Evolutionary conservation across 2,888 invertebrate genomes (phyloP), one percentile per base, ranked within the genome.

Genomic region (Gastrophysa polygoni): DNA sequence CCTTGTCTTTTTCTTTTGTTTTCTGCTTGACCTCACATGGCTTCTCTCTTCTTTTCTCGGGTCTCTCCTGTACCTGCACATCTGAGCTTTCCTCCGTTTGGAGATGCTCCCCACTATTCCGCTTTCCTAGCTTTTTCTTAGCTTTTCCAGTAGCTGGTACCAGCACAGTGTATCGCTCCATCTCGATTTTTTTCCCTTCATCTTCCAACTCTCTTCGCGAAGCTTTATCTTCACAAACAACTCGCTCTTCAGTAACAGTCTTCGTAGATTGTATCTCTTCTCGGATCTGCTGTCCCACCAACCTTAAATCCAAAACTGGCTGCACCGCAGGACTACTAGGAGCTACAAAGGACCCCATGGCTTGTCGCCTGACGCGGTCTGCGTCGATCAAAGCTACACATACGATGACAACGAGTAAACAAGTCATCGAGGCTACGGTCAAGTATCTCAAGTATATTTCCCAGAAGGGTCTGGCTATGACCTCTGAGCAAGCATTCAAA

Each of bases 391-490:
- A 86, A 0, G 91, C 88, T 32, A 89, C 87, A 29, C 89, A 85
- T 61, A 90, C 75, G 24, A 90, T 86, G 72, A 88, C 85, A 71
- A 90, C 77, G 28, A 73, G 61, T 68, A 92, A 83, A 70, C 89
- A 82, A 66, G 87, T 84, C 55, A 89, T 86, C 70, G 89, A 82
- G 71, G 82, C 83, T 59, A 87, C 83, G 47, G 85, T 85, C 58
- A 83, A 82, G 76, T 86, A 91, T 75, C 91, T 91, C 52, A 93
- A 82, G 65, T 78, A 76, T 4, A 84, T 82, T 78, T 95, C 95
- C 92, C 93, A 95, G 1, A 81, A 80, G 0, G 94, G 95, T 44
- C 94, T 85, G 1, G 87, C 86, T 54, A 94, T 80, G 1, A 88
- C 85, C 10, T 85, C 83, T 0, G 89, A 86, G 78, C 95, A 95